These are phyloP conservation scores for Galemys pyrenaicus DNA, from an alignment of 2,113 vertebrate genomes.

Conservation along the genomic window DNA sequence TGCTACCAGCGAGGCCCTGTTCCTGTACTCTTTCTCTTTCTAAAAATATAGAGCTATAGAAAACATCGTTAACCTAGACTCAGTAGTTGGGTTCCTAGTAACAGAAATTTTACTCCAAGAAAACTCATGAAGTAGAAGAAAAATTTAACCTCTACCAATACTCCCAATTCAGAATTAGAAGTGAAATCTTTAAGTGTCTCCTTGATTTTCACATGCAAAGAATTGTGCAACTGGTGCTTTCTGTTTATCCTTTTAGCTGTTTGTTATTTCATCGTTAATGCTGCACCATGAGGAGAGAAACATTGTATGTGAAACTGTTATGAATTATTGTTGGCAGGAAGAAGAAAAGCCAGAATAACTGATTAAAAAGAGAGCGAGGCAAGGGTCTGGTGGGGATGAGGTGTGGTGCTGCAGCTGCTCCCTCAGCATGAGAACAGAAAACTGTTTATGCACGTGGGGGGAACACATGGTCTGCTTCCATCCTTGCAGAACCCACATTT, in stretches of 20 bases:
- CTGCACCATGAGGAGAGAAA: neutral
- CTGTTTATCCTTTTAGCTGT: neutral
- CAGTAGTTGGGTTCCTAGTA: neutral
- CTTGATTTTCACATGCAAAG: slow-evolving; percentile 24
- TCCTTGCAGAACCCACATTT: slow-evolving; percentile 50
- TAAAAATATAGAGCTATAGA: neutral
- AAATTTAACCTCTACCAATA: neutral
- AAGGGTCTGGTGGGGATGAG: slow-evolving; percentile 38
- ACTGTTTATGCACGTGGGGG: neutral
- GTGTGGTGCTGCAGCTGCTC: slow-evolving; percentile 45
- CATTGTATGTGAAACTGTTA: slow-evolving; percentile 45
- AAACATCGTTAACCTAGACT: neutral
- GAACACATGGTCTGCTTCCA: slow-evolving; percentile 55
- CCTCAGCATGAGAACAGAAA: slow-evolving; percentile 63
- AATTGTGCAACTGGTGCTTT: neutral
- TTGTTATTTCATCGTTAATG: slow-evolving; percentile 41
- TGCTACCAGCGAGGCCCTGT: too few relatives aligned
- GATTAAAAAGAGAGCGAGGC: slow-evolving; percentile 54
- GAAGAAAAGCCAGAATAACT: slow-evolving; percentile 58
- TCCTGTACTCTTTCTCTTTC: neutral
- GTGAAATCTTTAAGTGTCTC: slow-evolving; percentile 36
- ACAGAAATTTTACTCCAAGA: slow-evolving; percentile 50
- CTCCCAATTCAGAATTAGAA: neutral
- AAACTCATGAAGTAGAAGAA: slow-evolving; percentile 24
- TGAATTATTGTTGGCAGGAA: slow-evolving; percentile 61